Conservation (phyloP, 2,797 vertebrate species). For the Sphaeramia orbicularis region DNA sequence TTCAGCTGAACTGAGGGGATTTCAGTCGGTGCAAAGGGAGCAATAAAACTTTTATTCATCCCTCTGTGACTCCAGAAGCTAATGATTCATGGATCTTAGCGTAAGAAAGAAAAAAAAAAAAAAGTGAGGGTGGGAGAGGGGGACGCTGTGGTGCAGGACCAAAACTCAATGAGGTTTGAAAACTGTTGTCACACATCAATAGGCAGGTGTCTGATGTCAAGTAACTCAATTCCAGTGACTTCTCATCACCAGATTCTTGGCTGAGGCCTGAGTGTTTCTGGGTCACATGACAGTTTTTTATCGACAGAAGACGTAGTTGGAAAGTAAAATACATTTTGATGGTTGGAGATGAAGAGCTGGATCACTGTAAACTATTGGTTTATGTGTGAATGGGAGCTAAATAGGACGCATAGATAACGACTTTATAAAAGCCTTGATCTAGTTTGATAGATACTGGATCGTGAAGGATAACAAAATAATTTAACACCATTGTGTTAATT, state of each 20-base stretch:
- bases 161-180: slow-evolving; percentile 83
- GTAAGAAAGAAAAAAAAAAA: slow-evolving; percentile 33
- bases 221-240: slow-evolving; percentile 80
- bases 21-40: slow-evolving; percentile 67
- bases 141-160: slow-evolving; percentile 62
- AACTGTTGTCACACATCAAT: slow-evolving; percentile 80
- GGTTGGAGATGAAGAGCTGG: slow-evolving; percentile 30
- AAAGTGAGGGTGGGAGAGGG: slow-evolving; percentile 16
- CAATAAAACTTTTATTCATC: slow-evolving; percentile 80
- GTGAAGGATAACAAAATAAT: not conserved
- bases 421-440: not conserved
- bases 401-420: not conserved
- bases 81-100: slow-evolving; percentile 82
- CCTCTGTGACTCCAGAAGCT: slow-evolving; percentile 74
- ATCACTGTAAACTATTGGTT: slow-evolving; percentile 10
- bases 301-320: slow-evolving; percentile 3
- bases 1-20: slow-evolving; percentile 72
- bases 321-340: slow-evolving; percentile 37
- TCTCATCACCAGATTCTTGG: slow-evolving; percentile 63
- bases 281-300: slow-evolving; percentile 39
- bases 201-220: slow-evolving; percentile 79
- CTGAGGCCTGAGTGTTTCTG: slow-evolving; percentile 50
- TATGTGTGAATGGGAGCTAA: not conserved
- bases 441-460: not conserved
- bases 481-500: not conserved